Base-by-base conservation (phyloP, 2,113 vertebrate species). In the Gallinago media region DNA sequence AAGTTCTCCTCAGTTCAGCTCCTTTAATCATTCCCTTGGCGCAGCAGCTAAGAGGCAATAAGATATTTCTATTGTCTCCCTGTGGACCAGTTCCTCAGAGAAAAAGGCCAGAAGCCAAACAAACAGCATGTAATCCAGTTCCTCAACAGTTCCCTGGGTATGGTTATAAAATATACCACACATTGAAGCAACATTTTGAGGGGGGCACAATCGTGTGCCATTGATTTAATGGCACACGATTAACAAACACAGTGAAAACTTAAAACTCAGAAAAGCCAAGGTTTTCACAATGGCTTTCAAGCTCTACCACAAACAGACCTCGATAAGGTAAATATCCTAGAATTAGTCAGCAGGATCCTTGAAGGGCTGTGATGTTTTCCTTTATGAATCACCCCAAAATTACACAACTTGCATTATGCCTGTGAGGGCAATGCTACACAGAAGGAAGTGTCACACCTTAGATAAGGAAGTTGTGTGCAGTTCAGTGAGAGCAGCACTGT, bases 311-410 rank as follows among this genome's bases (percentile, higher is more conserved):
- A 90, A 89, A 88, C 29, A 90, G 22, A 67, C 25, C 34, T 62
- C 46, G 81, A 22, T 50, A 96, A 93, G 70, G 80, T 82, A 95
- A 96, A 96, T 80, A 97, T 84, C 65, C 87, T 67, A 75, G 70
- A 77, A 70, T 89, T 78, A 89, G 94, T 95, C 85, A 93, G 52
- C 67, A 84, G 67, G 85, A 71, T 93, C 56, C 88, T 84, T 94
- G 78, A 89, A 92, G 55, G 76, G 80, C 73, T 88, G 78, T 86
- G 38, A 46, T 85, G 74, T 94, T 95, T 95, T 84, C 61, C 49
- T 79, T 90, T 59, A 52, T 96, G 75, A 95, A 85, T 90, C 91
- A 95, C 73, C 40, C 44, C 83, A n/a, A 74, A 95, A 83, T 71
- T 52, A 94, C 13, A 12, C 87, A 77, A 72, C 80, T 83, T 86